Evolutionary conservation across 2,888 invertebrate species (phyloP).

Genomic region (Epicampocera succincta): DNA sequence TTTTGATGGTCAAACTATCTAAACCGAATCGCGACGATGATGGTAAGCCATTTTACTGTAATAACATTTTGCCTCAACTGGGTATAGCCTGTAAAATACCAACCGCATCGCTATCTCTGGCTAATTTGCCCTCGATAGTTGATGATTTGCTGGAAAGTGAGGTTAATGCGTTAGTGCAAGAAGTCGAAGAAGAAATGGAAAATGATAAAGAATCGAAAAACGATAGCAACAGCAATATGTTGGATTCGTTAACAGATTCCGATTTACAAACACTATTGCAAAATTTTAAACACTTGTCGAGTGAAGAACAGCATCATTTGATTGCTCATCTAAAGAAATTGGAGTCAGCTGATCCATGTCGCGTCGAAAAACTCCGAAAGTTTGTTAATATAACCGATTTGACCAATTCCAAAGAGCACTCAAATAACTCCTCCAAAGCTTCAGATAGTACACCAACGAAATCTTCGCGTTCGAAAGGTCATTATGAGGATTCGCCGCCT

Average conservation of each 20-base stretch:
- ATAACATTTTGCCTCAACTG: slow-evolving; percentile 72
- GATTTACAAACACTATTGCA: slow-evolving; percentile 90
- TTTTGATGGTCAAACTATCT: slow-evolving; percentile 86
- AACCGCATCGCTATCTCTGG: slow-evolving; percentile 64
- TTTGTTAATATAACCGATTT: slow-evolving; percentile 85
- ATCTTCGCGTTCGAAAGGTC: slow-evolving; percentile 51
- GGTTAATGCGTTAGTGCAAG: slow-evolving; percentile 73
- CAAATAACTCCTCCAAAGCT: slow-evolving; percentile 51
- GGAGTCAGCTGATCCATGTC: slow-evolving; percentile 88
- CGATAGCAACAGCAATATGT: slow-evolving; percentile 80
- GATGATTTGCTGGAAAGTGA: slow-evolving; percentile 74
- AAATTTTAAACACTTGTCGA: slow-evolving; percentile 90
- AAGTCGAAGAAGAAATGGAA: slow-evolving; percentile 75
- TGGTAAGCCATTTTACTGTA: slow-evolving; percentile 70
- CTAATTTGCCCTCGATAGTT: slow-evolving; percentile 72
- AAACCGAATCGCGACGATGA: slow-evolving; percentile 77
- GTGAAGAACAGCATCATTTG: slow-evolving; percentile 91
- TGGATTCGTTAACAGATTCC: slow-evolving; percentile 90
- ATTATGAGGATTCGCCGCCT: slow-evolving; percentile 64
- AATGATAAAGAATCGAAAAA: slow-evolving; percentile 73
- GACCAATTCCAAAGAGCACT: slow-evolving; percentile 64
- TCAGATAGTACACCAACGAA: slow-evolving; percentile 42
- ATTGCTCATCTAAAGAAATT: slow-evolving; percentile 91
- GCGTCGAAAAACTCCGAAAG: slow-evolving; percentile 89
- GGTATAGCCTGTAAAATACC: slow-evolving; percentile 69